Base-by-base conservation (phyloP, 2,888 invertebrate genomes). In the Odiellus spinosus region DNA sequence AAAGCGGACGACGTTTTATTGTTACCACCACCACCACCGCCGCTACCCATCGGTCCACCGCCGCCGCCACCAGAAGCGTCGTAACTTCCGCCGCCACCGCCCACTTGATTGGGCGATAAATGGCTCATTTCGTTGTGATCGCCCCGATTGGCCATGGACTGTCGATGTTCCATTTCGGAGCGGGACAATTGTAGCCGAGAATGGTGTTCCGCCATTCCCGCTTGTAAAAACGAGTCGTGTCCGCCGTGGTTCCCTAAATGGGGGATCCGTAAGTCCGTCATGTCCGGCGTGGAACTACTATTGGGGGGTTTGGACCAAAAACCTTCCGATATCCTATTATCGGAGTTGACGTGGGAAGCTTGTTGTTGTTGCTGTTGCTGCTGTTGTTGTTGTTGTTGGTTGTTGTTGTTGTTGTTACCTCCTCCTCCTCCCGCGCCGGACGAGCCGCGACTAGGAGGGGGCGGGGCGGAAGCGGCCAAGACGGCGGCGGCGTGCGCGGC, bases 1-100 rank as follows among this genome's bases (percentile, higher is more conserved):
- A 93, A 93, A 55, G 93, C 91, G 54, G 69, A 69, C 40, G 64
- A 60, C 42, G 64, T 59, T 14, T 38, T 38, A 17, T 10, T 2
- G 14, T 17, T 15, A 3, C 17, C 8, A 17, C 38, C 14, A 38
- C 38, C 38, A 38, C 18, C 14, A 38, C 18, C 15, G 14, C 14
- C 18, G 10, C 15, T 18, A 15, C 14, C 10, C 18, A 18, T 17
- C 2, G 35, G 14, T 35, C 35, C 35, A n/a, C 12, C 35, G 12
- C 14, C n/a, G 18, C 38, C 38, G 14, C 4, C 8, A n/a, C 18
- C 17, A 14, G 38, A 8, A 38, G 18, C 2, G 8, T 38, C 38
- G 18, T 15, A 18, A 38, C 14, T 4, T 17, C n/a, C 18, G 12
- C 5, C n/a, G 14, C 12, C 4, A 35, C 14, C 14, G 18, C 10